Conservation (phyloP, 2,888 invertebrate genomes). For the Amphipoea lucens region DNA sequence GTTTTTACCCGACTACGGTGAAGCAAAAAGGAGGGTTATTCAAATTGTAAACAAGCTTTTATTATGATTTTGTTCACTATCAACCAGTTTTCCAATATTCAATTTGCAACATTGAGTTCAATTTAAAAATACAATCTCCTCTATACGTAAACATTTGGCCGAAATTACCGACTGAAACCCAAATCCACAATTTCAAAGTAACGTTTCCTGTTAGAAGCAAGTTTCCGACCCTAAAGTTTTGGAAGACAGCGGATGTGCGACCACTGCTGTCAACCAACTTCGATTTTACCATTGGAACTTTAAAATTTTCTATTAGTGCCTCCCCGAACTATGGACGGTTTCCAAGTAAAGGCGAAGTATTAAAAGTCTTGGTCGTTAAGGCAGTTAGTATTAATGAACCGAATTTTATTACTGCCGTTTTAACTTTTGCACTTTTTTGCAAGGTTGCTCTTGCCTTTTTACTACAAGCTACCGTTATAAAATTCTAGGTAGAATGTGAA, state of each 20-base stretch:
- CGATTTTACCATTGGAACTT: slow-evolving; percentile 70
- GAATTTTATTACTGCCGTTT: slow-evolving; percentile 27
- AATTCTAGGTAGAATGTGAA: background rate
- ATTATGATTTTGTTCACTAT: background rate
- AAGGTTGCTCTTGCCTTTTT: background rate
- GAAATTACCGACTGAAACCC: slow-evolving; percentile 60
- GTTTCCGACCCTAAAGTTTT: slow-evolving; percentile 64
- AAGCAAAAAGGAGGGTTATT: too few species aligned
- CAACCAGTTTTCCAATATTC: background rate
- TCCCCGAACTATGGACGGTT: slow-evolving; percentile 49
- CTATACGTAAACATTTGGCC: slow-evolving; percentile 31
- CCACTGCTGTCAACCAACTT: slow-evolving; percentile 66
- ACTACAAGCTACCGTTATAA: background rate
- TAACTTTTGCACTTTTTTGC: slow-evolving; percentile 15
- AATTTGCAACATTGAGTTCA: background rate
- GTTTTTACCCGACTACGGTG: background rate
- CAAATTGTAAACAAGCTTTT: background rate
- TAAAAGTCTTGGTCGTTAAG: slow-evolving; percentile 47
- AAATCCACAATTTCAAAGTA: slow-evolving; percentile 55
- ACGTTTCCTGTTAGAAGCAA: slow-evolving; percentile 62
- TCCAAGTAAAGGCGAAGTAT: slow-evolving; percentile 53
- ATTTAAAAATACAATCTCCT: slow-evolving; percentile 14
- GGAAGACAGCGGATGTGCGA: slow-evolving; percentile 64
- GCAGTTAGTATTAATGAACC: slow-evolving; percentile 12
- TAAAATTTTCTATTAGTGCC: slow-evolving; percentile 65